These are phyloP conservation scores for Drusus annulatus DNA, from an alignment of 1,140 invertebrate species.

Conservation along the genomic window DNA sequence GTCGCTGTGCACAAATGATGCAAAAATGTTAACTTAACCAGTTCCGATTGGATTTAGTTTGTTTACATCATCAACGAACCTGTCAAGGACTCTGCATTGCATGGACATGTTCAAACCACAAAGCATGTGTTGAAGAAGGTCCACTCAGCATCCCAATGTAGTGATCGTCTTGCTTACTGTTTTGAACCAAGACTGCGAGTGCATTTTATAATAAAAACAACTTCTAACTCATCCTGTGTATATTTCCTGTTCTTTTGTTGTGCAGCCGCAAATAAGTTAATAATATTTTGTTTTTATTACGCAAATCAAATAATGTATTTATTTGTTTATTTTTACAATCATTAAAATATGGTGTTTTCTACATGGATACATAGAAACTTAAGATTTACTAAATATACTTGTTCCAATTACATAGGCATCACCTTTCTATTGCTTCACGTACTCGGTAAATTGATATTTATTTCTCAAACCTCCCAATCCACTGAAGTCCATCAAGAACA, in stretches of 20 bases:
- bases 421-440: constrained; percentile 10
- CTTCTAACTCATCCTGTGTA: constrained; percentile 23
- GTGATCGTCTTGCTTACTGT: too few species aligned
- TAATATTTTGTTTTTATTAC: constrained; percentile 21
- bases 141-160: too few species aligned
- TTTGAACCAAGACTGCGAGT: too few species aligned
- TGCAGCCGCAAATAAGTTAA: constrained; percentile 7
- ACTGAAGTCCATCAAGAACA: constrained; percentile 4
- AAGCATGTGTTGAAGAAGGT: too few species aligned
- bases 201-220: constrained; percentile 18
- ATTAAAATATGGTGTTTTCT: constrained; percentile 27
- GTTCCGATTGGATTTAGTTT: too few species aligned
- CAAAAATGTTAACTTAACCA: too few species aligned
- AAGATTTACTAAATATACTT: constrained; percentile 25
- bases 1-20: too few species aligned
- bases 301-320: constrained; percentile 34
- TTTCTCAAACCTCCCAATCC: not conserved
- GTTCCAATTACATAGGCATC: constrained; percentile 15
- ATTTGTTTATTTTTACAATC: constrained; percentile 28
- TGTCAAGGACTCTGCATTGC: too few species aligned
- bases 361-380: constrained; percentile 27
- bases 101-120: too few species aligned
- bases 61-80: too few species aligned
- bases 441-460: constrained; percentile 13
- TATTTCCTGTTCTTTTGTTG: constrained; percentile 12